Base-by-base conservation (phyloP, 2,888 invertebrate species). In the Chromoteleia sp. region DNA sequence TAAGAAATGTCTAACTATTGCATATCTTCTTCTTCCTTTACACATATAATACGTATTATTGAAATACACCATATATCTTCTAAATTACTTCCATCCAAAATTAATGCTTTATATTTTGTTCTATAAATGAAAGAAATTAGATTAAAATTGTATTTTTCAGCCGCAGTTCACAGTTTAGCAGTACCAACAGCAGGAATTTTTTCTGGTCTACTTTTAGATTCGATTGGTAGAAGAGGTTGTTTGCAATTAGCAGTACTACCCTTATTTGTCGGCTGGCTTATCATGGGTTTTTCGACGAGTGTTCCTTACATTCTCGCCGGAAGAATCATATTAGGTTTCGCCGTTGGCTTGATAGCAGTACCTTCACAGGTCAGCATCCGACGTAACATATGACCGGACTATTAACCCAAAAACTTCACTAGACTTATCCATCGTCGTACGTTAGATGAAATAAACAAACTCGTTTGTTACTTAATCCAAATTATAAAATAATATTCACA, bases 131-230 rank as follows among this genome's bases (percentile, higher is more conserved):
- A n/a, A n/a, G n/a, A n/a, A n/a, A n/a, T n/a, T n/a, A n/a, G n/a
- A n/a, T n/a, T n/a, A 3, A 29, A 29, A 29, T 29, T 1, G 1
- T 41, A 4, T 36, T 61, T 68, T 80, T 6, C 92, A 96, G 96
- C 96, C 2, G 95, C 96, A 86, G 94, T 96, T 8, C 96, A 96
- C 88, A 96, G 96, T 25, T 94, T 96, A 68, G 96, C 96, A 0
- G 96, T 96, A 0, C 96, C 96, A 0, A 87, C 96, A 0, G 96
- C 96, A 0, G 95, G 96, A 0, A 92, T 96, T 86, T 85, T 95
- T 33, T 95, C 96, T 0, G 96, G 96, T 0, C 93, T 95, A 0
- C 90, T 96, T 58, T 94, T 96, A 92, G 96, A 96, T 86, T 93
- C 93, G 39, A 93, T 95, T 85, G 96, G 96, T 0, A 93, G 96